These are phyloP conservation scores for Phaetusa simplex DNA, from an alignment of 2,113 vertebrate genomes.

Conservation along the genomic window DNA sequence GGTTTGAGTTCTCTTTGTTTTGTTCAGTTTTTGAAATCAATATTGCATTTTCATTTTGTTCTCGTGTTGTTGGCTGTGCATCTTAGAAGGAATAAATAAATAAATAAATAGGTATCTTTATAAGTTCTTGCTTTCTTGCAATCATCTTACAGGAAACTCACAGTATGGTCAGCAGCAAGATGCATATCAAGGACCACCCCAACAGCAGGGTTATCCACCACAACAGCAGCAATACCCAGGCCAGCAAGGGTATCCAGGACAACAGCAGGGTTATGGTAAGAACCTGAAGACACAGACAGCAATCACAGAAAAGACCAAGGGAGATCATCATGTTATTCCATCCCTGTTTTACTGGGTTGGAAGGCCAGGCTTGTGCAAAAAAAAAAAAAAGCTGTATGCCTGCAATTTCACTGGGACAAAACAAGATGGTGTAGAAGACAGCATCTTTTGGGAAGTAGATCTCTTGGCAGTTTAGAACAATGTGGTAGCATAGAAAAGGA, in stretches of 20 bases:
- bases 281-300: neutral
- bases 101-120: constrained; percentile 22
- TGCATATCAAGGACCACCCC: constrained; percentile 94
- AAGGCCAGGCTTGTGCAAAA: neutral
- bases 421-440: accelerated
- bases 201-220: constrained; percentile 91
- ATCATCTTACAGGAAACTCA: constrained; percentile 85
- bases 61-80: constrained; percentile 80
- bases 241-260: constrained; percentile 89
- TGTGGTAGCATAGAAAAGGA: neutral
- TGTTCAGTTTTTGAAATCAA: constrained; percentile 76
- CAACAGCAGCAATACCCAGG: constrained; percentile 86
- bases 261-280: constrained; percentile 96
- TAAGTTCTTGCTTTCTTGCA: constrained; percentile 50
- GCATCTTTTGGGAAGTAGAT: neutral
- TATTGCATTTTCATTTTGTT: constrained; percentile 78
- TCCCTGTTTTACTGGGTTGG: neutral
- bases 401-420: neutral
- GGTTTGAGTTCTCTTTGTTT: constrained; percentile 81
- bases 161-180: constrained; percentile 97
- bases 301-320: neutral
- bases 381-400: neutral
- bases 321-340: neutral
- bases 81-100: constrained; percentile 52
- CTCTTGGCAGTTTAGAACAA: neutral